These are phyloP conservation scores for Brachionus calyciflorus DNA, from an alignment of 1,140 invertebrate genomes.

Conservation along the genomic window DNA sequence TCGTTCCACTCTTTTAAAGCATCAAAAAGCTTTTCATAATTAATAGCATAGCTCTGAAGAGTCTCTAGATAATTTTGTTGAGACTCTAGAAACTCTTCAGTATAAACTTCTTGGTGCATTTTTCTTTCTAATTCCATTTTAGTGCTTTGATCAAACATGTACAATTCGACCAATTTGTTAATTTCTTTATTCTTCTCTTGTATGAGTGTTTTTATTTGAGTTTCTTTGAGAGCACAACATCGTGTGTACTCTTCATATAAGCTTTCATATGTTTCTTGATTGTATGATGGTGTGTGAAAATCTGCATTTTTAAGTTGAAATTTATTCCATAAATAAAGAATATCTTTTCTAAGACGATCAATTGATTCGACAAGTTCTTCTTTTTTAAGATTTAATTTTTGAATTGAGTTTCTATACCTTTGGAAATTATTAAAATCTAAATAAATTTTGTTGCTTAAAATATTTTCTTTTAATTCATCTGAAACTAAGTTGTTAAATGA, in stretches of 20 bases:
- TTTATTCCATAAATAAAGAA: not conserved
- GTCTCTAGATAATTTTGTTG: not conserved
- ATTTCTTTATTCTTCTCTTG: not conserved
- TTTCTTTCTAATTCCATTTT: not conserved
- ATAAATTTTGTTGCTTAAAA: not conserved
- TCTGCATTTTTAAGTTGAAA: not conserved
- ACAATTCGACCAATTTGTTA: not conserved
- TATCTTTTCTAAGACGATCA: not conserved
- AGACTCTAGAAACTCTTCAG: conserved; percentile 22
- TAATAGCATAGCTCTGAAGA: not conserved
- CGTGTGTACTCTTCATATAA: not conserved
- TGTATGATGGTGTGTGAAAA: not conserved
- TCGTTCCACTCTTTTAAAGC: not conserved
- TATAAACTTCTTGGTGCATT: not conserved
- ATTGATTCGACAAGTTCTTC: not conserved
- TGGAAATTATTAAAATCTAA: not conserved
- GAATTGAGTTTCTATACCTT: not conserved
- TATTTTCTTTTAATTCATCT: conserved; percentile 2
- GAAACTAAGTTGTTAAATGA: not conserved
- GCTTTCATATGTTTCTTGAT: not conserved
- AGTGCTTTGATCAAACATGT: not conserved
- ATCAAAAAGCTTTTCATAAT: conserved; percentile 16
- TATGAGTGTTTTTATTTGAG: not conserved
- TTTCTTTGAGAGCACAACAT: not conserved
- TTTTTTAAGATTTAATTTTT: conserved; percentile 1